A percentile compares a stretch with the other conserved stretches of the same genome.
These are phyloP conservation scores for Sakesphorus luctuosus DNA, from an alignment of 2,113 vertebrate genomes.

Conservation along the genomic window DNA sequence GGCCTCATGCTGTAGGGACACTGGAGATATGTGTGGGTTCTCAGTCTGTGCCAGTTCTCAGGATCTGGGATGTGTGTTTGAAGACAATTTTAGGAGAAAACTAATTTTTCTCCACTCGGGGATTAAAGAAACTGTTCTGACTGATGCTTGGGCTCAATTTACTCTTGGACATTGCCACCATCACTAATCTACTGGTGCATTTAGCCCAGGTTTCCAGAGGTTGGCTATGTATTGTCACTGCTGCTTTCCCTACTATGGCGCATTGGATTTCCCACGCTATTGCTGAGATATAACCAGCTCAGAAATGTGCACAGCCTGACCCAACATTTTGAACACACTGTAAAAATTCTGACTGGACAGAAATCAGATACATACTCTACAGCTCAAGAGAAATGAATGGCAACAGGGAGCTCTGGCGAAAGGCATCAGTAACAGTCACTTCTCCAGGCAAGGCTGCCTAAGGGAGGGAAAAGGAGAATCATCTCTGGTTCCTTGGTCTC, in stretches of 20 bases:
- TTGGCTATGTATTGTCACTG: neutral
- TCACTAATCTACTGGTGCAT: neutral
- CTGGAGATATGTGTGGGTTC: rapidly evolving
- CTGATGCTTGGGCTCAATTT: neutral
- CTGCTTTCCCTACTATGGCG: neutral
- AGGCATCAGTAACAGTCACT: neutral
- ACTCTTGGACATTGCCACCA: neutral
- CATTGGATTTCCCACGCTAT: neutral
- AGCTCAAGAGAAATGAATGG: neutral
- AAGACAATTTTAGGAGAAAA: neutral
- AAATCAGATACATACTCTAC: neutral
- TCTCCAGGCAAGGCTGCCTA: neutral
- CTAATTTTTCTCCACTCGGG: neutral
- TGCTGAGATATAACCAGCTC: neutral
- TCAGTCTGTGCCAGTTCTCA: neutral
- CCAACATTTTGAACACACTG: neutral
- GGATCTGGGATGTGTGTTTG: neutral
- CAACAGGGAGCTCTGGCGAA: neutral
- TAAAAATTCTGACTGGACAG: neutral
- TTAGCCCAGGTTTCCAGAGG: neutral
- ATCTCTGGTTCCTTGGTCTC: neutral
- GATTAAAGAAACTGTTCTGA: neutral
- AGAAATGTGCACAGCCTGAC: neutral
- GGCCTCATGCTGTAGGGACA: neutral
- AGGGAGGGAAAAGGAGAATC: neutral